Base-by-base conservation (phyloP, 2,888 invertebrate genomes). In the Blastobasis adustella region DNA sequence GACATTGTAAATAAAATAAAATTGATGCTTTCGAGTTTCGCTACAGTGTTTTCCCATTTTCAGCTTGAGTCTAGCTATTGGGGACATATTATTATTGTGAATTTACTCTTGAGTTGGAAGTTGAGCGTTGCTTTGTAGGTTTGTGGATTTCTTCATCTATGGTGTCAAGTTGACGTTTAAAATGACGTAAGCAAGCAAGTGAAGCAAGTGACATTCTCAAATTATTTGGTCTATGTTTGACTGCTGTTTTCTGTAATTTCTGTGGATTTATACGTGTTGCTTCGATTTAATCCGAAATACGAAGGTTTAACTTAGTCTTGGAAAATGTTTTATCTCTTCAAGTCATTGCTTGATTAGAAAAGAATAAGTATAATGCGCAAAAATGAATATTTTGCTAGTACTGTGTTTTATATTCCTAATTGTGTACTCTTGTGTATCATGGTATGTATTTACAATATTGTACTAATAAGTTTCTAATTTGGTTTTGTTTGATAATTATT, bases 381-480 rank as follows among this genome's bases (percentile, higher is more conserved):
- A 71, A 63, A 88, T 88, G 87, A 80, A 86, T 62, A 60, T 67
- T 47, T 57, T 87, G 57, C 56, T 87, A 45, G 69, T 87, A 71
- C 63, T 87, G 53, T 69, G 69, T 63, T 70, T 81, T 50, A 76
- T 82, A 65, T 75, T 78, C 64, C 61, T 78, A 40, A 69, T 84
- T 55, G 69, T 92, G 56, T 92, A 92, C 71, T 91, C 90, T 51
- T 89, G 89, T 65, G 90, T 92, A 60, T 91, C 91, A 54, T 91
- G 92, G 92, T 92, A 76, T 82, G 88, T 69, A 37, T 45, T 38
- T 23, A 23, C 4, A 42, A 40, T 6, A 56, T 46, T 54, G 40
- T 54, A 41, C 57, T 54, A 60, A 66, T 62, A 62, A 57, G 63
- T 63, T 66, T 59, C 62, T 45, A 54, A 49, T 49, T 54, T 49